A percentile compares a stretch with the other conserved stretches of the same genome.
Conservation (phyloP, 2,113 vertebrate species). For the Pogona vitticeps region DNA sequence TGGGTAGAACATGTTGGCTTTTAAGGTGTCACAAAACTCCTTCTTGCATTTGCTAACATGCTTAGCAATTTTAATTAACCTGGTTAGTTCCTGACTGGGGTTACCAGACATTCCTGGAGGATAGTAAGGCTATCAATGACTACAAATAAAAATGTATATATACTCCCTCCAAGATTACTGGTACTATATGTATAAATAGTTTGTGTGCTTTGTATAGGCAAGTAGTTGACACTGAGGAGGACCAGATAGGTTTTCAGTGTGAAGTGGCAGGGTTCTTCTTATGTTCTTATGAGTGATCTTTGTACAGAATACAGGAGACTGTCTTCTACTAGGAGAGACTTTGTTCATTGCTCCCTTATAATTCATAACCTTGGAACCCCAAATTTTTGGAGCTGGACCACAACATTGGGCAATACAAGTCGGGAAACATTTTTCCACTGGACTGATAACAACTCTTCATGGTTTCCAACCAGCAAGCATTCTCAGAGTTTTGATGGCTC, state of each 20-base stretch:
- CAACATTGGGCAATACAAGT: too few species aligned
- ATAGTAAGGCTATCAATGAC: not conserved
- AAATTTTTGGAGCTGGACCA: too few species aligned
- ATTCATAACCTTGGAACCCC: too few species aligned
- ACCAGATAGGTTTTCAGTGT: not conserved
- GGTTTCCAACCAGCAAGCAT: not conserved
- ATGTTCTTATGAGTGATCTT: not conserved
- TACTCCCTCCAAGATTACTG: not conserved
- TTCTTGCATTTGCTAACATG: not conserved
- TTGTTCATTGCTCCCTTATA: too few species aligned
- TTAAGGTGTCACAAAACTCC: too few species aligned
- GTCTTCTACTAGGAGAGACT: too few species aligned
- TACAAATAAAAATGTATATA: not conserved
- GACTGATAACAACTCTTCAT: not conserved
- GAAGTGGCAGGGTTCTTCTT: not conserved
- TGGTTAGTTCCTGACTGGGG: not conserved
- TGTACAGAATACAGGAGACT: slow-evolving; percentile 35
- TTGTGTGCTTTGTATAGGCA: not conserved
- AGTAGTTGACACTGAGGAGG: not conserved
- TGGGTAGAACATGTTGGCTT: too few species aligned
- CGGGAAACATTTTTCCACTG: not conserved
- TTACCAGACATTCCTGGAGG: not conserved
- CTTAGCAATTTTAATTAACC: not conserved
- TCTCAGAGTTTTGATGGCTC: not conserved
- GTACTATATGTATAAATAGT: not conserved